These are phyloP conservation scores for Sturnus vulgaris DNA, from an alignment of 2,113 vertebrate species.

Conservation along the genomic window DNA sequence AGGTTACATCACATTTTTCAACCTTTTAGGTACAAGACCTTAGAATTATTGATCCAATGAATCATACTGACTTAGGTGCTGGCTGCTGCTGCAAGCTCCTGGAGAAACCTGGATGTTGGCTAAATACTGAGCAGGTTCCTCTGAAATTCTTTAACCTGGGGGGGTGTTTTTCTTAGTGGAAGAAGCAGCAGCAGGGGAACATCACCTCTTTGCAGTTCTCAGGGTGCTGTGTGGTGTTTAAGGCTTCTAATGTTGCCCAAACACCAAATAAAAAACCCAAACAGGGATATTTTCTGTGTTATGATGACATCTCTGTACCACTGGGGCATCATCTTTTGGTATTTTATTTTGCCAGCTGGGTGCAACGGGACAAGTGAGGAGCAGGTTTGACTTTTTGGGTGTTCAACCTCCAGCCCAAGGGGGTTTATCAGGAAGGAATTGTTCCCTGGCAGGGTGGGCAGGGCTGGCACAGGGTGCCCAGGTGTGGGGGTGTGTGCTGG, in stretches of 20 bases:
- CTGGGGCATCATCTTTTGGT: background rate
- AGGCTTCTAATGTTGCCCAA: background rate
- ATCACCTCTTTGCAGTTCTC: background rate
- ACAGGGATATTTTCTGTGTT: background rate
- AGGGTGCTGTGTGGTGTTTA: background rate
- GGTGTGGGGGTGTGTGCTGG: too few species aligned
- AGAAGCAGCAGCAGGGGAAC: rapidly evolving
- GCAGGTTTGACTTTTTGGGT: background rate
- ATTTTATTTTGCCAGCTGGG: background rate
- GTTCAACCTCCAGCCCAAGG: background rate
- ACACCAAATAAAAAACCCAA: background rate
- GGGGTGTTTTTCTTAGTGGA: background rate
- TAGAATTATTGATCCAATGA: constrained; percentile 67
- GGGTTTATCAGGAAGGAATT: background rate
- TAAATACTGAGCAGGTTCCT: background rate
- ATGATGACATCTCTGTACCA: background rate
- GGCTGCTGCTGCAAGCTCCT: background rate
- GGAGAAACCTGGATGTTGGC: background rate
- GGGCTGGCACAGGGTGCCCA: background rate
- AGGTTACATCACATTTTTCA: constrained; percentile 55
- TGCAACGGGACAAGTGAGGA: rapidly evolving
- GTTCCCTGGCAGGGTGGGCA: rapidly evolving
- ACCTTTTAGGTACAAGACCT: constrained; percentile 59
- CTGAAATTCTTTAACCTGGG: background rate
- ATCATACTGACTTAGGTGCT: constrained; percentile 52